phyloP scores from a whole-genome alignment of 2,888 invertebrate genomes.

The Drosophila pseudotakahashii region DNA sequence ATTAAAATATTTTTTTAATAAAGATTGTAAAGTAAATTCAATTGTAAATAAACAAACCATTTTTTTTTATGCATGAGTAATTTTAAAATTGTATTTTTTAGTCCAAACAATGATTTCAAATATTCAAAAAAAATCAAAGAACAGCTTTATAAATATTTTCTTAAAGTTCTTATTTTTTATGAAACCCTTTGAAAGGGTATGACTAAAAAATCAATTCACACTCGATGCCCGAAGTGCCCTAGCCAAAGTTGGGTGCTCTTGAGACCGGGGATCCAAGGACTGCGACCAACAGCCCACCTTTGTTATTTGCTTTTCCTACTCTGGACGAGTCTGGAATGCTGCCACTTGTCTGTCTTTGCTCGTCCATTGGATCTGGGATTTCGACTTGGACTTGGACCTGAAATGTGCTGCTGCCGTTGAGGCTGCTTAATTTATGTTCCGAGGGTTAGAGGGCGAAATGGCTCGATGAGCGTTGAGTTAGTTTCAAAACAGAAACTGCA shows the following conservation, averaged over 20 bases:
- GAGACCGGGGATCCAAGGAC: slow-evolving; percentile 28
- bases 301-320: slow-evolving; percentile 70
- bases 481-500: slow-evolving; percentile 31
- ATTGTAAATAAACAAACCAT: no score
- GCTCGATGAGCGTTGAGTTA: slow-evolving; percentile 68
- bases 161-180: no score
- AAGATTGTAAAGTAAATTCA: no score
- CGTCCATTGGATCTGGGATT: slow-evolving; percentile 45
- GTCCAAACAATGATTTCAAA: no score
- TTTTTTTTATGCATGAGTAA: no score
- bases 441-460: slow-evolving; percentile 80
- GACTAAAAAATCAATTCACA: slow-evolving; percentile 79
- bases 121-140: no score
- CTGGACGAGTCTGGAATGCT: slow-evolving; percentile 62
- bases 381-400: slow-evolving; percentile 33
- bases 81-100: no score
- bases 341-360: slow-evolving; percentile 76
- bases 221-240: slow-evolving; percentile 62
- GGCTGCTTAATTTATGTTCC: slow-evolving; percentile 76
- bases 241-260: slow-evolving; percentile 24
- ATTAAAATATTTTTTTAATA: no score
- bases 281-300: slow-evolving; percentile 45
- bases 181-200: slow-evolving; percentile 35
- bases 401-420: slow-evolving; percentile 32
- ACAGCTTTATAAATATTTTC: no score